Evolutionary conservation across 2,888 invertebrate species (phyloP).

Genomic region (Amphipyra berbera): DNA sequence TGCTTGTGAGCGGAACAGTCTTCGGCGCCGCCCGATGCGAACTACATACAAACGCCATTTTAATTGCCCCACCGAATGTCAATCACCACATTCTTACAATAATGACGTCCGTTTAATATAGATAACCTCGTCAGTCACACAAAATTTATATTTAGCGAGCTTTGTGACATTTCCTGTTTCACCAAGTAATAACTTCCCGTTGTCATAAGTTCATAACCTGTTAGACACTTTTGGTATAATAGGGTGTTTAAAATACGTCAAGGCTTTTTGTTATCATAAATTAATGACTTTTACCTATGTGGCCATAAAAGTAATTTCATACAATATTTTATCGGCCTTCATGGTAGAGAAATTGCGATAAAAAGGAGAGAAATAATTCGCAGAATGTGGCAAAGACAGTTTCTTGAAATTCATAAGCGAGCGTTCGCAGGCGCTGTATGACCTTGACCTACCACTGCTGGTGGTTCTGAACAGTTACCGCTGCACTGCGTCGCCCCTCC

Average conservation of each 20-base stretch:
- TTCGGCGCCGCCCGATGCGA: slow-evolving; percentile 55
- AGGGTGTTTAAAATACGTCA: not conserved
- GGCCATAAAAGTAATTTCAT: slow-evolving; percentile 1
- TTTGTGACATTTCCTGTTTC: slow-evolving; percentile 56
- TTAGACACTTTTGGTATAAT: slow-evolving; percentile 24
- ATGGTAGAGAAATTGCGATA: slow-evolving; percentile 57
- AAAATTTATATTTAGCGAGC: slow-evolving; percentile 52
- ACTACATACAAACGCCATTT: slow-evolving; percentile 65
- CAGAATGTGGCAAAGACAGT: slow-evolving; percentile 62
- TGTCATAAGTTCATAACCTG: slow-evolving; percentile 18
- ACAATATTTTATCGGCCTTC: slow-evolving; percentile 26
- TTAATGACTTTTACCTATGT: slow-evolving; percentile 11
- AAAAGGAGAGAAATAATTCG: slow-evolving; percentile 66
- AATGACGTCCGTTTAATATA: slow-evolving; percentile 66
- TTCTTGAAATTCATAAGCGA: slow-evolving; percentile 58
- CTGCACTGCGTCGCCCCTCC: slow-evolving; percentile 61
- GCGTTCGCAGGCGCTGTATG: slow-evolving; percentile 68
- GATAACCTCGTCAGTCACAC: slow-evolving; percentile 59
- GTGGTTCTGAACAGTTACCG: slow-evolving; percentile 64
- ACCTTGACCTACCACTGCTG: slow-evolving; percentile 77
- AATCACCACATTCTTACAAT: slow-evolving; percentile 76
- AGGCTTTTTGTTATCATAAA: not conserved
- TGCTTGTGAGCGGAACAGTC: slow-evolving; percentile 67
- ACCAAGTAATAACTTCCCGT: slow-evolving; percentile 18
- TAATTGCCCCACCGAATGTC: slow-evolving; percentile 81